Evolutionary conservation across 2,113 vertebrate genomes (phyloP), one percentile per base, ranked within the genome.

Genomic region (Antigone vipio): DNA sequence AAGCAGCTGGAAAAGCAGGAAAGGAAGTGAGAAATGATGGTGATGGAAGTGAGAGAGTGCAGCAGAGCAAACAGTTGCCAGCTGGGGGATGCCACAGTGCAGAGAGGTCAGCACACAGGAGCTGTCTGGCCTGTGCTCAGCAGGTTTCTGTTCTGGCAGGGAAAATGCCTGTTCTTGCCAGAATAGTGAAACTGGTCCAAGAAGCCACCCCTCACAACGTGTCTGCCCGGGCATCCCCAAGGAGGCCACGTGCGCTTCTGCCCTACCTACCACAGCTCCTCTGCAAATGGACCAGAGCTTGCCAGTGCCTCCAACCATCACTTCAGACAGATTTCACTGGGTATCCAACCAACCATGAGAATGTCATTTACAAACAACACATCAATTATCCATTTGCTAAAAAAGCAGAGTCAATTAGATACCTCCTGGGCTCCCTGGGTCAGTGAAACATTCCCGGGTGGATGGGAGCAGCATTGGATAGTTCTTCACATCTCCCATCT

Each of bases 171-270:
- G 5, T 27, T 60, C 30, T 66, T 88, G 32, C 67, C 67, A 76
- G 53, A 64, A 35, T 5, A 60, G 30, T 49, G 45, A 62, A 84
- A 71, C 9, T 29, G 45, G 49, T 49, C 47, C 60, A 56, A 52
- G 53, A 64, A 82, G 19, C 8, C 66, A 38, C 15, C n/a, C 13
- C 10, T 76, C 15, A 2, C 0, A 2, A 24, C 0, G 0, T 35
- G 19, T 47, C 62, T 81, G n/a, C 62, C 52, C 4, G 1, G 49
- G 40, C 44, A 49, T 9, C 38, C 35, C 80, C 27, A 71, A 42
- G 68, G 53, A 79, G 34, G 12, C 27, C 26, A 20, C 0, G 0
- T 20, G 19, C 13, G 4, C 30, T 72, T 88, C 44, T 90, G 49
- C 47, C 92, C 53, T 35, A 6, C 15, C 60, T 52, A 9, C 29